Base-by-base conservation (phyloP, 1,140 invertebrate species). In the Agrypnia vestita region DNA sequence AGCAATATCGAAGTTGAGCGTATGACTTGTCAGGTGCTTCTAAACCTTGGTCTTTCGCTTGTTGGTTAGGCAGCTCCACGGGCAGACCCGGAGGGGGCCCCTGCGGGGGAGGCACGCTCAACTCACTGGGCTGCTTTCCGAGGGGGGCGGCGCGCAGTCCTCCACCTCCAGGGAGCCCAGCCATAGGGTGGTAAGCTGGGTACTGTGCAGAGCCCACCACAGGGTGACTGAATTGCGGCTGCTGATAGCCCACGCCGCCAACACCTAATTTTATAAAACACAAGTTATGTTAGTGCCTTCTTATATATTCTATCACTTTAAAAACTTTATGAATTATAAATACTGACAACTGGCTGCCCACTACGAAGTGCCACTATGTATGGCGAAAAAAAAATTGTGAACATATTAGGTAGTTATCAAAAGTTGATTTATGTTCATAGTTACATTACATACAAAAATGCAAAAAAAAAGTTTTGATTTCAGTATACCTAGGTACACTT, bases 111-210 rank as follows among this genome's bases (percentile, higher is more conserved):
- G 83, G 71, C 85, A 85, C 83, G 86, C 90, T 89, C 91, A 94
- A 94, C 94, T 95, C 93, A 95, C 94, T 95, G 90, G 93, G 91
- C 90, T 93, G 93, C 90, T 91, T 94, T 86, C 91, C 91, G 85
- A 91, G 89, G 64, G 88, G 85, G 83, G 86, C 88, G 71, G 88
- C 85, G 83, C 87, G 89, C 72, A 89, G 87, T 35, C 43, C 43
- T 3, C 11, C 59, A 86, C 83, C 89, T 21, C 92, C 91, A 44
- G 93, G 92, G 85, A 94, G 91, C 9, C 91, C 91, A 43, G 90
- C 89, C 88, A 93, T 90, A 0, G 91, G 89, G 77, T 90, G 90
- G 85, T 86, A 91, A 83, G 85, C 90, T 74, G 84, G 89, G 84
- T 85, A 91, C 83, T 87, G 87, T 0, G 85, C 85, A 84, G 84